These are phyloP conservation scores for Colletes collaris DNA, from an alignment of 2,888 invertebrate genomes.

Conservation along the genomic window DNA sequence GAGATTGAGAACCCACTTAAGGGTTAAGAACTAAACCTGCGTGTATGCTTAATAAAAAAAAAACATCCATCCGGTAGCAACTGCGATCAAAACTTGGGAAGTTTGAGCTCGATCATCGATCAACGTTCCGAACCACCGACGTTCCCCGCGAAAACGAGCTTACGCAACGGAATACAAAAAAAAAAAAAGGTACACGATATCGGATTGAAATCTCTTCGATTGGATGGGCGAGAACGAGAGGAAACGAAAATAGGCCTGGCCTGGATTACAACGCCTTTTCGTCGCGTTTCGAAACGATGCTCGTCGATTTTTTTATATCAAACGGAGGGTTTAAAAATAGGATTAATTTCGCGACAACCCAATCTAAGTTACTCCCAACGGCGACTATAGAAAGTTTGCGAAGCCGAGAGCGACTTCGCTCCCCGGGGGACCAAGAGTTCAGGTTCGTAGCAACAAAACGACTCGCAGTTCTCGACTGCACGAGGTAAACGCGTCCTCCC, in stretches of 20 bases:
- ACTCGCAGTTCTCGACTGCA: neutral
- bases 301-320: too few species aligned
- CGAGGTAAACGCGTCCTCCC: conserved; percentile 24
- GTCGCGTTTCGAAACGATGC: too few species aligned
- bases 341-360: too few species aligned
- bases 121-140: conserved; percentile 7
- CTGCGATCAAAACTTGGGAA: conserved; percentile 6
- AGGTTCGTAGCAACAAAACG: neutral
- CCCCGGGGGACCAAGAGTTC: neutral
- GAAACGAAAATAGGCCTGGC: neutral
- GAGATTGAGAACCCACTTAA: too few species aligned
- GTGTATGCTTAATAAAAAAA: too few species aligned
- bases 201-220: conserved; percentile 23
- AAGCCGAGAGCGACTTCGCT: neutral
- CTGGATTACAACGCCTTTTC: neutral
- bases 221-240: neutral
- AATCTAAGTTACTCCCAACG: neutral
- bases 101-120: conserved; percentile 26
- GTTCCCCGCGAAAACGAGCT: neutral
- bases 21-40: too few species aligned
- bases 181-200: neutral
- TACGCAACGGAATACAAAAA: neutral
- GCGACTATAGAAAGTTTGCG: conserved; percentile 8
- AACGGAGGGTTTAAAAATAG: too few species aligned
- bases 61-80: too few species aligned